Conservation (phyloP, 2,113 vertebrate genomes). For the Laticauda laticaudata region DNA sequence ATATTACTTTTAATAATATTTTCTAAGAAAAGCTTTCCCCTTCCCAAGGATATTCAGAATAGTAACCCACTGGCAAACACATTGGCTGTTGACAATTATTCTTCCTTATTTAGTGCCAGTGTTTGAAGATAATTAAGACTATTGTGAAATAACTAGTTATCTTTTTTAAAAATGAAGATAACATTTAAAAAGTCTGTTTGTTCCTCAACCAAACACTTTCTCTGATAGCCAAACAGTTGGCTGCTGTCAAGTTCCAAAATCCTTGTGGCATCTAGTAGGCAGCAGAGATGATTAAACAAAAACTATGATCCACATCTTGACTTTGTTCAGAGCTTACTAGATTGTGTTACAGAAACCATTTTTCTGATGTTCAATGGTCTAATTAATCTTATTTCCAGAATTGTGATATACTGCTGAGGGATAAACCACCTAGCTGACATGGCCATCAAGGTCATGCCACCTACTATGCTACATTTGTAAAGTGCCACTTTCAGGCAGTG, state of each 20-base stretch:
- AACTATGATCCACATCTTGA: background rate
- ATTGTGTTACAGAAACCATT: background rate
- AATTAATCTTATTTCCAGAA: background rate
- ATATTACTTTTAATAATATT: slow-evolving; percentile 64
- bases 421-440: background rate
- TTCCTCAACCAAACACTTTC: slow-evolving; percentile 23
- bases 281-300: background rate
- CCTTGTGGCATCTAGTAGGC: background rate
- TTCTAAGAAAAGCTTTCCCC: slow-evolving; percentile 50
- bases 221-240: slow-evolving; percentile 19
- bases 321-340: background rate
- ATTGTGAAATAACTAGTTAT: slow-evolving; percentile 49
- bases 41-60: slow-evolving; percentile 55
- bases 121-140: slow-evolving; percentile 22
- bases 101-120: slow-evolving; percentile 53
- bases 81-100: slow-evolving; percentile 63
- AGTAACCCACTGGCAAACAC: slow-evolving; percentile 54
- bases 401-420: background rate
- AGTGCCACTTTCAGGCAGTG: background rate
- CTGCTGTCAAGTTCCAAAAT: background rate
- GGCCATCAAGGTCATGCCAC: background rate
- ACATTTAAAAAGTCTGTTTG: slow-evolving; percentile 44
- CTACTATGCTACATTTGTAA: background rate
- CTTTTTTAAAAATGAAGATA: slow-evolving; percentile 26
- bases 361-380: background rate